phyloP scores from a whole-genome alignment of 35 echinoderm and acorn worm species.

The Apostichopus parvimensis region DNA sequence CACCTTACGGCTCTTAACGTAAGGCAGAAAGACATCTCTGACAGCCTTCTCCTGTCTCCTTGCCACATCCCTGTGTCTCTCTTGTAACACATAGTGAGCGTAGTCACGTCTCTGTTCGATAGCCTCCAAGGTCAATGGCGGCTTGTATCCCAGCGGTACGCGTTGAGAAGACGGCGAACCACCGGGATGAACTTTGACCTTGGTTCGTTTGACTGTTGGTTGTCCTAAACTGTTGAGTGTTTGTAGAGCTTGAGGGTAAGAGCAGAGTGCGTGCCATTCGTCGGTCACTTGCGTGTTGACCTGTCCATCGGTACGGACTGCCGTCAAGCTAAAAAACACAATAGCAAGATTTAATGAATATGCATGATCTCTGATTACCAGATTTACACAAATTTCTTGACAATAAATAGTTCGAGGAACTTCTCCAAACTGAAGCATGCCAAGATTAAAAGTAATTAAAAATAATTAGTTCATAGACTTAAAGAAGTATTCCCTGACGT shows the following conservation, averaged over 20 bases:
- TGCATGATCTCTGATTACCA: no score
- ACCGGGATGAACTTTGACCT: slow-evolving; percentile 85
- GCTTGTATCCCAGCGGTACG: slow-evolving; percentile 69
- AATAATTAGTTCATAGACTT: no score
- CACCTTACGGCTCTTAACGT: slow-evolving; percentile 68
- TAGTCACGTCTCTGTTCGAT: slow-evolving; percentile 93
- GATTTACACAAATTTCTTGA: no score
- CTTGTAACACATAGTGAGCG: slow-evolving; percentile 69
- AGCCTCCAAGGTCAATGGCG: slow-evolving; percentile 61
- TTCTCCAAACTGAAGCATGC: no score
- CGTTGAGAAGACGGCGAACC: slow-evolving; percentile 62
- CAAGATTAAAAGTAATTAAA: no score
- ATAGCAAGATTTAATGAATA: background rate
- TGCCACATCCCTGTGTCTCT: slow-evolving; percentile 62
- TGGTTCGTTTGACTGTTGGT: slow-evolving; percentile 47
- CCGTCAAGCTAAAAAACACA: background rate
- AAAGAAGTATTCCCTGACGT: no score
- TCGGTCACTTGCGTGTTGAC: slow-evolving; percentile 2
- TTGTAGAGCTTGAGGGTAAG: slow-evolving; percentile 74
- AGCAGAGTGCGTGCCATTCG: slow-evolving; percentile 71
- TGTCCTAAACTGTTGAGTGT: slow-evolving; percentile 56
- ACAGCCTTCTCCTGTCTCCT: slow-evolving; percentile 71
- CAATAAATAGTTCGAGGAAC: no score
- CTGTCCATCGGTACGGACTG: background rate
- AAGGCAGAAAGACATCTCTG: slow-evolving; percentile 77